Conservation (phyloP, 1,140 invertebrate genomes). For the Zaprionus davidi region DNA sequence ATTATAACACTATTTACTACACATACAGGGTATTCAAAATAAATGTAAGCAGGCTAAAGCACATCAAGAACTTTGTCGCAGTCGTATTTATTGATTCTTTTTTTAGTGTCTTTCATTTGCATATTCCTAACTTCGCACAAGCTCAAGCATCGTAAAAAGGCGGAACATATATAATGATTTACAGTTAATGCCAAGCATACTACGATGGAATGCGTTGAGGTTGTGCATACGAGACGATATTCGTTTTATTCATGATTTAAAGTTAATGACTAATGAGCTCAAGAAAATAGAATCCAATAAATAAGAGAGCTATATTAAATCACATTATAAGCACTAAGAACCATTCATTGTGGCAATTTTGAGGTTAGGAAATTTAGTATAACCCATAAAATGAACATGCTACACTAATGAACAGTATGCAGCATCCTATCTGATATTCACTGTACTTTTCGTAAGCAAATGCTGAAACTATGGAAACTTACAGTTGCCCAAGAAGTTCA, state of each 20-base stretch:
- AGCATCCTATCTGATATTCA: no score
- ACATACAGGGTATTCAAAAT: background rate
- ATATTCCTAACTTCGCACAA: constrained; percentile 8
- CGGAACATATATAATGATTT: constrained; percentile 15
- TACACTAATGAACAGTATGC: no score
- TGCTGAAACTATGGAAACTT: background rate
- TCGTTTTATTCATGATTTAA: background rate
- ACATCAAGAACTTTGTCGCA: constrained; percentile 10
- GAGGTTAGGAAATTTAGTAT: no score
- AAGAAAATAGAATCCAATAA: background rate
- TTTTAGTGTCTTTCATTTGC: constrained; percentile 14
- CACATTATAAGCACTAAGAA: background rate
- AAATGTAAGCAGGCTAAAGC: background rate
- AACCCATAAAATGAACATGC: no score
- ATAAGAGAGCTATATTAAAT: background rate
- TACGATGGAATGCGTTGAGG: background rate
- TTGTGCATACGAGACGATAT: background rate
- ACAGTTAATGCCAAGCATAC: background rate
- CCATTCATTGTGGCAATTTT: no score
- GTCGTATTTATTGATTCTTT: constrained; percentile 19
- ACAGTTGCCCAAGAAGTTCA: background rate
- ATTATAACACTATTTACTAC: background rate
- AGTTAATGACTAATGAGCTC: background rate
- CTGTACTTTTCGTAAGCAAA: no score
- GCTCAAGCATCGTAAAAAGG: background rate